Evolutionary conservation across 1,140 invertebrate species (phyloP), one percentile per base, ranked within the genome.

Genomic region (Gryllus bimaculatus): DNA sequence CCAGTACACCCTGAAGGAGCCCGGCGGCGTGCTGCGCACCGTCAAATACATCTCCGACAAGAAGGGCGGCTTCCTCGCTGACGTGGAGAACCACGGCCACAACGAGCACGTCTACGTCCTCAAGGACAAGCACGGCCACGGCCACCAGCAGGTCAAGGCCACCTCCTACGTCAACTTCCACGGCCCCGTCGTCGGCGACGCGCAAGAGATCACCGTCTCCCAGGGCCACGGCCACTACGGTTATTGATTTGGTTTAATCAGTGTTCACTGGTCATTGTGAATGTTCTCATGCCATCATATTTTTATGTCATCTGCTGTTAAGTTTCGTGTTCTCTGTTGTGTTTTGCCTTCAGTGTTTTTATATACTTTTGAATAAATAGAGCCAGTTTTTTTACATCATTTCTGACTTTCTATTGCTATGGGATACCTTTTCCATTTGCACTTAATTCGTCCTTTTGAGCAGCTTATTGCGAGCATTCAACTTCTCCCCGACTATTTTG

Each of bases 111-210:
- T 48, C 7, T 66, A 66, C 54, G 54, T 18, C 54, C 10, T 66
- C 54, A 21, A 66, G 12, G 79, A 48, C 20, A 48, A 74, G 20
- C 79, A 79, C 7, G 54, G 54, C 54, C 10, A 66, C 10, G 54
- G 10, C 10, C 18, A 66, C 54, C 54, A 66, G 18, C 54, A 66
- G 18, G 18, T 66, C 8, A 85, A 86, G 78, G 86, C 86, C 77
- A 85, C 85, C 77, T 87, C 86, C 15, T 86, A 86, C 79, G 85
- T 86, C 80, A 84, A 87, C 80, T 86, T 86, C 78, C 83, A 85
- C 39, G 86, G 86, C 21, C 86, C 86, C 0, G 86, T 87, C n/a
- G 81, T 82, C 15, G 86, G 85, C n/a, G 81, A 85, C 10, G 84
- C 83, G 66, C 81, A 82, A 21, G 82, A 84, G 79, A 82, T 87